Base-by-base conservation (phyloP, 2,888 invertebrate genomes). In the Melinaea menophilus region DNA sequence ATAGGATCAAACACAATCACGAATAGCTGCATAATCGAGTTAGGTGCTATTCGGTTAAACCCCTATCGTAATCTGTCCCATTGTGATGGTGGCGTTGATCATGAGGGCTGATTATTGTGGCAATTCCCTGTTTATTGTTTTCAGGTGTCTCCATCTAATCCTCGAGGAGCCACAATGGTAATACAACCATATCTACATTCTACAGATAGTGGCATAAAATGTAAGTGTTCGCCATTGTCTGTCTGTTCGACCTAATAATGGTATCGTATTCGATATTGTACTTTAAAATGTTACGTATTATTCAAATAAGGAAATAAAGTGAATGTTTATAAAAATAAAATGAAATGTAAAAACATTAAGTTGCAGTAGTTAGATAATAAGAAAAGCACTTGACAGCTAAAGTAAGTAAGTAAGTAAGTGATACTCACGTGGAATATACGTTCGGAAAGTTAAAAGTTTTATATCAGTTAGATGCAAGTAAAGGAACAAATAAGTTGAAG, bases 1-100 rank as follows among this genome's bases (percentile, higher is more conserved):
- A 90, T 89, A 86, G 86, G 84, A 84, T 83, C 80, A 86, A 88
- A 88, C 84, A 89, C 89, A 89, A 89, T 89, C 89, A 88, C 84
- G 89, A 88, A 89, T 89, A 86, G 87, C 84, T 86, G 85, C 84
- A 87, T 89, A 89, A 90, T 89, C 88, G 88, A 89, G 88, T 88
- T 89, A 89, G 87, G 84, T 87, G 88, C 87, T 86, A 87, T 87
- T 87, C 89, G 84, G 85, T 81, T 86, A 87, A 88, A 80, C 87
- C 86, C 87, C 84, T 88, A 88, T 90, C 89, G 84, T 82, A 82
- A 90, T 90, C 89, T 85, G 83, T 77, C 78, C 87, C 83, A 90
- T 90, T 90, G 90, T 90, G 82, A 81, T 80, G 83, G 83, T 81
- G 79, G 82, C 75, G 76, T 78, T 78, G 88, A 89, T 90, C 89